A percentile compares a stretch with the other conserved stretches of the same genome.
Evolutionary conservation across 2,797 vertebrate genomes (phyloP).

Genomic region (Micrastur ruficollis): DNA sequence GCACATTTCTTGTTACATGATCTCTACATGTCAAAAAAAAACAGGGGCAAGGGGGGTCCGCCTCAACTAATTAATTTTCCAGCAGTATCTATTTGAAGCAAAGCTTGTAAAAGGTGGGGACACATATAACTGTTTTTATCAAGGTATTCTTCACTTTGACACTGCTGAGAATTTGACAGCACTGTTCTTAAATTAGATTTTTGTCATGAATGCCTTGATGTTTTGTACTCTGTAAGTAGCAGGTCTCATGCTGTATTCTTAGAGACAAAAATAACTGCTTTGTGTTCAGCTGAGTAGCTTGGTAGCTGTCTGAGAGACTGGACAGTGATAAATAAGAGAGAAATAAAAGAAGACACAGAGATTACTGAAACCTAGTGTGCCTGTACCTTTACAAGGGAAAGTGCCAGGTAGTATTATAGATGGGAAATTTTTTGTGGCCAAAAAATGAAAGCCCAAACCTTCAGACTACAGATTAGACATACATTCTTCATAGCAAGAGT

Average conservation of each 20-base stretch:
- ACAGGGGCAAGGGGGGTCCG: neutral
- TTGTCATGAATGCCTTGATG: conserved; percentile 3
- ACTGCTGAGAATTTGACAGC: neutral
- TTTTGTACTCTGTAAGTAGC: neutral
- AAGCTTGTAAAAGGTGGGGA: neutral
- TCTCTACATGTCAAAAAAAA: neutral
- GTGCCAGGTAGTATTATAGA: neutral
- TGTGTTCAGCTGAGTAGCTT: neutral
- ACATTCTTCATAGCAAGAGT: neutral
- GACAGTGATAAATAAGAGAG: neutral
- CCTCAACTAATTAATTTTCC: neutral
- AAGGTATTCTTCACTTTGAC: neutral
- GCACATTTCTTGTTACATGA: neutral
- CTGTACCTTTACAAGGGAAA: neutral
- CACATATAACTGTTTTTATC: neutral
- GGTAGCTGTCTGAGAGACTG: neutral
- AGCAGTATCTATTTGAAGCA: neutral
- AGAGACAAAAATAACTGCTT: conserved; percentile 11
- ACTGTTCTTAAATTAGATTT: neutral
- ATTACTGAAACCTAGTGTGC: neutral
- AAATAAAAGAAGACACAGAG: neutral
- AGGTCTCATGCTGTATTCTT: neutral
- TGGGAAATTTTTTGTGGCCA: neutral
- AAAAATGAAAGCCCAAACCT: neutral
- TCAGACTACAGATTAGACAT: neutral